Percentiles rank a stretch among this genome's conserved stretches.
Conservation (phyloP, 64 coral and sea anemone genomes). For the Acropora yongei region DNA sequence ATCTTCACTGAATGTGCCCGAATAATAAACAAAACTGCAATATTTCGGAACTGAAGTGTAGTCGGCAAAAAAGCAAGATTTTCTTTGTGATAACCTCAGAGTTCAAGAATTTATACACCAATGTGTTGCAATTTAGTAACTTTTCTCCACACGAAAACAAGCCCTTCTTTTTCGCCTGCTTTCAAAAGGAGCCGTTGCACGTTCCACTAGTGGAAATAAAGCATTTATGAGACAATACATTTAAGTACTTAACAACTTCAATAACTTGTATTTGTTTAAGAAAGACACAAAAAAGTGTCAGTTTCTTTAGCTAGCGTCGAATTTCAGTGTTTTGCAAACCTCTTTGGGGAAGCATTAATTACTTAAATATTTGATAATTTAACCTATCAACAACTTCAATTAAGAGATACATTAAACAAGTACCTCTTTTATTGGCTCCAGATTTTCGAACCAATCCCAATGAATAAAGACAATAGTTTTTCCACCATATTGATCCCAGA, state of each 20-base stretch:
- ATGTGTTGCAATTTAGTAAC: background rate
- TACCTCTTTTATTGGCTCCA: background rate
- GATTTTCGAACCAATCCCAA: background rate
- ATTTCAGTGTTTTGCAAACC: slow-evolving; percentile 33
- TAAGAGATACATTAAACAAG: slow-evolving; percentile 12
- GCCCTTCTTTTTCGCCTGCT: background rate
- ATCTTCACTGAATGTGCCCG: too few relatives aligned
- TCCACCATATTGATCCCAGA: background rate
- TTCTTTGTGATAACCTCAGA: slow-evolving; percentile 11
- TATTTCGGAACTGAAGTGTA: background rate
- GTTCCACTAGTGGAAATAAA: background rate
- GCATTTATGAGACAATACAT: background rate
- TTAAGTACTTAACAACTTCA: background rate
- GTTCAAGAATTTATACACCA: slow-evolving; percentile 38
- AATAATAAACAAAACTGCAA: background rate
- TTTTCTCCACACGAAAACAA: background rate
- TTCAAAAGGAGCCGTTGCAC: background rate
- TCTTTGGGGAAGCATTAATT: slow-evolving; percentile 58
- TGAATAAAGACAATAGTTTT: background rate
- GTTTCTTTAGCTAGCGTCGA: background rate
- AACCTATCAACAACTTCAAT: slow-evolving; percentile 39
- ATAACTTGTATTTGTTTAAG: background rate
- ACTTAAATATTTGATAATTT: slow-evolving; percentile 70
- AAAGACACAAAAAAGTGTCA: background rate
- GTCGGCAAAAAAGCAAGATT: slow-evolving; percentile 18